Conservation (phyloP, 2,797 vertebrate genomes). For the Malurus splendens region DNA sequence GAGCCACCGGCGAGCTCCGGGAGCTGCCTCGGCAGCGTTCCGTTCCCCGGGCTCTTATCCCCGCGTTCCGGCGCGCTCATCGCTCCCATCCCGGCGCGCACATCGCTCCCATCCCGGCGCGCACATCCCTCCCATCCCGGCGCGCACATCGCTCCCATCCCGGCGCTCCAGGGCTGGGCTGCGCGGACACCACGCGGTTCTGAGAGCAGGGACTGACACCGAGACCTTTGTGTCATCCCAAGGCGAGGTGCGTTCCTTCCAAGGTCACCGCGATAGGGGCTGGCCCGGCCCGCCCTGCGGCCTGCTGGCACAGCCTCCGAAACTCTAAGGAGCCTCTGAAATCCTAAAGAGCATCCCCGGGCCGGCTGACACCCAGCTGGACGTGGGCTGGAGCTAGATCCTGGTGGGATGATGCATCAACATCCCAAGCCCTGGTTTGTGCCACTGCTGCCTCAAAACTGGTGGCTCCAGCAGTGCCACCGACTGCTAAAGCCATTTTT, state of each 20-base stretch:
- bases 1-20: fast-evolving
- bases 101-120: background rate
- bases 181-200: fast-evolving
- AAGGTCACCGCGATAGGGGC: fast-evolving
- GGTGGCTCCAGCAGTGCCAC: background rate
- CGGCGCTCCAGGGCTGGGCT: fast-evolving
- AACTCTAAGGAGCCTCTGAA: background rate
- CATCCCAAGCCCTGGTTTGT: background rate
- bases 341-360: background rate
- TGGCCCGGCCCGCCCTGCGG: background rate
- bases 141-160: too few species aligned
- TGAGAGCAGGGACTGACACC: fast-evolving
- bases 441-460: fast-evolving
- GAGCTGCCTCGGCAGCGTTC: fast-evolving
- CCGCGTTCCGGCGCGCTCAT: fast-evolving
- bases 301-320: background rate
- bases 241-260: background rate
- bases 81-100: too few species aligned
- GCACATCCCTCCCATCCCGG: too few species aligned
- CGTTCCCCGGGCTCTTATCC: fast-evolving
- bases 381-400: fast-evolving
- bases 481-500: background rate
- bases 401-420: background rate
- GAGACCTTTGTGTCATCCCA: fast-evolving
- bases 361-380: fast-evolving